Evolutionary conservation across 1,140 invertebrate genomes (phyloP), one percentile per base, ranked within the genome.

Genomic region (Drosophila melanica): DNA sequence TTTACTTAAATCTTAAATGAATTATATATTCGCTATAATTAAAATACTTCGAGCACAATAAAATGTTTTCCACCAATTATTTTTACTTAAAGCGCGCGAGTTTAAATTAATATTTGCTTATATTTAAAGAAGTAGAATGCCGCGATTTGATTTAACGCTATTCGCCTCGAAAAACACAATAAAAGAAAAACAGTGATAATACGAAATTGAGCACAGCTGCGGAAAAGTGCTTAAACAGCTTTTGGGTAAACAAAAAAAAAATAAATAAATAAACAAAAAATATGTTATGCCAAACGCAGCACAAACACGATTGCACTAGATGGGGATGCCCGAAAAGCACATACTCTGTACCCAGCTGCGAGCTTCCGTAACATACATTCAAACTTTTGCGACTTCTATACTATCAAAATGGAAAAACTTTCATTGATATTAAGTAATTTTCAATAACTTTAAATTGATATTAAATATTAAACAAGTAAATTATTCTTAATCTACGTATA

Each of bases 101-200:
- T 39, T 39, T 39, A 4, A 39, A 39, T 41, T n/a, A 41, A 41
- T 12, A 23, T 47, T 12, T 20, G 18, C 10, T 23, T 6, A 12
- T 11, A 2, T 23, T 47, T 47, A 10, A 16, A 35, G 8, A 20
- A 45, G 20, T 18, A 8, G 20, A 27, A 23, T 14, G n/a, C 37
- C 16, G 47, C 77, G 23, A 23, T 45, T 14, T 33, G 47, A 27
- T 27, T 65, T 65, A 57, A 59, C 16, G 35, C 37, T 16, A 7
- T 2, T 27, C 27, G 45, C 37, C 30, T 65, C 80, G 72, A 67
- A 76, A 62, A 59, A 20, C 41, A 63, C 63, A 82, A 68, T 82
- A 82, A 82, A 82, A 76, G 71, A 82, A 79, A 82, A 23, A 1
- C 16, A 30, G 14, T 69, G 55, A 81, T 69, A 81, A 51, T 30